Conservation (phyloP, 2,113 vertebrate species). For the Trichomycterus rosablanca region DNA sequence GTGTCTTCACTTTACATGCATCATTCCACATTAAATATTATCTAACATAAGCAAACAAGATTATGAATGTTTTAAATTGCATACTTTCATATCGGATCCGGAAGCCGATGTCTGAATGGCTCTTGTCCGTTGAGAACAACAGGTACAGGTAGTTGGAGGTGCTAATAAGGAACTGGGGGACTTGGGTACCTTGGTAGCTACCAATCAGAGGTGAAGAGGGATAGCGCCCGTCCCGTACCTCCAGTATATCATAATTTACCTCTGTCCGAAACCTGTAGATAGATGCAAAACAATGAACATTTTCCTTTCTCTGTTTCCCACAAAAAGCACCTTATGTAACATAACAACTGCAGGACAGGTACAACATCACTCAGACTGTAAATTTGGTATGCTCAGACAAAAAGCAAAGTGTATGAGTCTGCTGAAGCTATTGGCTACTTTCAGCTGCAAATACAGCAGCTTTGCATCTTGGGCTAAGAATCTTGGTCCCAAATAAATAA, state of each 20-base stretch:
- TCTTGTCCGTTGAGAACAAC: conserved; percentile 96
- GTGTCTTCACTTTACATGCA: too few species aligned
- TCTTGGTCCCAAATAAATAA: conserved; percentile 23
- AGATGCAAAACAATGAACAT: neutral
- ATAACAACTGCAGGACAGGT: neutral
- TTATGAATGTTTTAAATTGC: too few species aligned
- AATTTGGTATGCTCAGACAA: neutral
- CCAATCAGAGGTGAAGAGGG: conserved; percentile 89
- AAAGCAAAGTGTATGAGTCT: neutral
- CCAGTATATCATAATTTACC: conserved; percentile 93
- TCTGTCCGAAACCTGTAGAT: conserved; percentile 87
- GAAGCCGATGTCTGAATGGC: conserved; percentile 93
- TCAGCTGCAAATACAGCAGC: conserved; percentile 2
- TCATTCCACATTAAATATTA: too few species aligned
- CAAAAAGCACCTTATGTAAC: conserved; percentile 10
- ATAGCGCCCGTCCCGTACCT: conserved; percentile 88
- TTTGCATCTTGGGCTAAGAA: conserved; percentile 2
- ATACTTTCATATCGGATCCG: conserved; percentile 97
- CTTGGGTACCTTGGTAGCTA: conserved; percentile 94
- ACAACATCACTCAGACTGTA: conserved; percentile 6
- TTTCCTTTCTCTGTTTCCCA: neutral
- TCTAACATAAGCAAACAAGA: too few species aligned
- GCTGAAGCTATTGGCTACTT: conserved; percentile 9
- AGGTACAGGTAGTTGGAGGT: conserved; percentile 94
- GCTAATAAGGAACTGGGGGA: conserved; percentile 98